A percentile compares a stretch with the other conserved stretches of the same genome.
Evolutionary conservation across 2,797 vertebrate genomes (phyloP).

Genomic region (Numenius phaeopus): DNA sequence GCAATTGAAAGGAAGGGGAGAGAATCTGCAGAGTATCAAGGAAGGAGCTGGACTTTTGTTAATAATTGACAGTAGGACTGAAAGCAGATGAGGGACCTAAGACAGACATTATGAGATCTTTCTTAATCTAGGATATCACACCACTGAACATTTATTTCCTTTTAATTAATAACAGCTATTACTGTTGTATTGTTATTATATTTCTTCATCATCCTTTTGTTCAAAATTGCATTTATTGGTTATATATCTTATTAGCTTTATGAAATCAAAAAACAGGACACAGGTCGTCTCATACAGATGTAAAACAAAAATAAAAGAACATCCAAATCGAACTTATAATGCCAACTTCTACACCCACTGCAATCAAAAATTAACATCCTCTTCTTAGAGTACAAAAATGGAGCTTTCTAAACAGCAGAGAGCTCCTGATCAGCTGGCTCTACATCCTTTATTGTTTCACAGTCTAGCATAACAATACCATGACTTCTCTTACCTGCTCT

Average conservation of each 20-base stretch:
- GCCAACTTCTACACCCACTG: background rate
- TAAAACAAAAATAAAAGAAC: background rate
- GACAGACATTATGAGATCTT: background rate
- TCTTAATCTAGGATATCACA: background rate
- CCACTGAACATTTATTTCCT: background rate
- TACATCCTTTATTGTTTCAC: background rate
- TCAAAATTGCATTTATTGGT: background rate
- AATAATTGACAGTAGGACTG: background rate
- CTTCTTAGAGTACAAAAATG: background rate
- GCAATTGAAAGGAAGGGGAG: background rate
- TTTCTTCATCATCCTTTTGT: background rate
- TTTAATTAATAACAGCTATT: background rate
- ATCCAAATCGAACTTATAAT: background rate
- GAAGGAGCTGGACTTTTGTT: background rate
- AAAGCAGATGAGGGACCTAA: background rate
- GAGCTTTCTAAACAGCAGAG: background rate
- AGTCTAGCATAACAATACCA: background rate
- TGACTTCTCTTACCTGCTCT: conserved; percentile 92
- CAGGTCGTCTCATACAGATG: background rate
- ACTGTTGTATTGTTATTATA: background rate
- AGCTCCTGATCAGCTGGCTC: background rate
- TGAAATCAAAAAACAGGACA: background rate
- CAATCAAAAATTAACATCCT: background rate
- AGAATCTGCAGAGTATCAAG: background rate
- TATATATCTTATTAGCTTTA: background rate